phyloP scores from a whole-genome alignment of 2,888 invertebrate species.

The Mongoloraphidia duomilia region DNA sequence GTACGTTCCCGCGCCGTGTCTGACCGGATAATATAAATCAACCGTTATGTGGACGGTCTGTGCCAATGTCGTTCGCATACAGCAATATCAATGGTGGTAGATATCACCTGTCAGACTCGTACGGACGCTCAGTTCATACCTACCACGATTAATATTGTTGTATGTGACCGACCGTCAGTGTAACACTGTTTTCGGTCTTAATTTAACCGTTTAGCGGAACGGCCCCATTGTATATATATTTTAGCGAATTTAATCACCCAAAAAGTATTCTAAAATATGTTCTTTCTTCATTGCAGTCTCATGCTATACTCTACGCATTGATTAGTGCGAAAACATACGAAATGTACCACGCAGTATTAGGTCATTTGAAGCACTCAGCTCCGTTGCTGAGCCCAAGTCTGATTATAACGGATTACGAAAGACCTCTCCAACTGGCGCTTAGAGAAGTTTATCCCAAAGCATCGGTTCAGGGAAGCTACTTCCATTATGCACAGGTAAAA shows the following conservation, averaged over 20 bases:
- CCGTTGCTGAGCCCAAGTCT: constrained; percentile 1
- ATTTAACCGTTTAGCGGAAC: too few relatives aligned
- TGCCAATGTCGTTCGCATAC: too few relatives aligned
- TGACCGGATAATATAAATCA: too few relatives aligned
- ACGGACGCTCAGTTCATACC: too few relatives aligned
- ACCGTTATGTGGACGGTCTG: too few relatives aligned
- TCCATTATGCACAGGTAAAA: constrained; percentile 2
- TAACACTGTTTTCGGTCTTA: too few relatives aligned
- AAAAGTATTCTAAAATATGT: neutral
- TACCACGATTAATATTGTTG: too few relatives aligned
- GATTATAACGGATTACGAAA: constrained; percentile 4
- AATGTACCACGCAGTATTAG: constrained; percentile 2
- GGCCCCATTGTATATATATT: too few relatives aligned
- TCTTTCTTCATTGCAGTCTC: constrained; percentile 2
- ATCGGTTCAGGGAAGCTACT: constrained; percentile 2
- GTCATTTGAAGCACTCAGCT: constrained; percentile 2
- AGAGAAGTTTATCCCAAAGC: constrained; percentile 3
- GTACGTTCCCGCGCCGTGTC: too few relatives aligned
- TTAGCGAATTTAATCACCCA: neutral
- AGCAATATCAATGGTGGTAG: too few relatives aligned
- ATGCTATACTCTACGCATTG: constrained; percentile 6
- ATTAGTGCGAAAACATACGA: neutral
- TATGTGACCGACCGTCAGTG: too few relatives aligned
- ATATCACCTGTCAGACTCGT: too few relatives aligned
- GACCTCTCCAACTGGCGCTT: neutral